Base-by-base conservation (phyloP, 1,140 invertebrate species). In the Drosophila baimaii region DNA sequence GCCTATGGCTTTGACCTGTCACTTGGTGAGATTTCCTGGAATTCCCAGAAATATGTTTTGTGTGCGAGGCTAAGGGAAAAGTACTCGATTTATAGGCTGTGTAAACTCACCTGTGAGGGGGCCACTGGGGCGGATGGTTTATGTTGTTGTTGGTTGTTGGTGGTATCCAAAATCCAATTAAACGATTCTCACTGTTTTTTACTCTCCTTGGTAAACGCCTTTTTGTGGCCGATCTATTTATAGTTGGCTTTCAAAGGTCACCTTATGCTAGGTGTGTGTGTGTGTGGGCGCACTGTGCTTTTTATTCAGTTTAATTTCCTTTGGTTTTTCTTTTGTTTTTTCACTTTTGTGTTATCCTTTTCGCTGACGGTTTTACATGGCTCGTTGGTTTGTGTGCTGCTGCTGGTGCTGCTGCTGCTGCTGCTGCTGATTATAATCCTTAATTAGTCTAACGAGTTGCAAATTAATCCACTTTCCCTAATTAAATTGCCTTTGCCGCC, bases 401-500 rank as follows among this genome's bases (percentile, higher is more conserved):
- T 51, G n/a, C 27, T 57, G 46, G 59, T 57, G 49, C 71, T 85
- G 68, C 56, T 72, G 82, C 49, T 51, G n/a, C 27, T 57, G 46
- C 62, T 57, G 49, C 71, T 85, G 68, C 56, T 72, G 82, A 66
- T 75, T 81, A 84, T 90, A 91, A 91, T 91, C 90, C 90, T 91
- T 90, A 91, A 91, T 91, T 91, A 90, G 80, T 84, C 69, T 91
- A 91, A 91, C 85, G 86, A 91, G 85, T 90, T 89, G 90, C 85
- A 90, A 91, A 90, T 91, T 91, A 91, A 91, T 91, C 90, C 90
- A 91, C 90, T 91, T 91, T 91, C 72, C 75, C 85, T 91, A 91
- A 91, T 91, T 91, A 91, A 91, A 91, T 90, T 90, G 80, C 68
- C 69, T 46, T 63, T 65, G 75, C 21, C 19, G 51, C 17, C 19